These are phyloP conservation scores for Drosophila lacertosa DNA, from an alignment of 1,140 invertebrate species.

Conservation along the genomic window DNA sequence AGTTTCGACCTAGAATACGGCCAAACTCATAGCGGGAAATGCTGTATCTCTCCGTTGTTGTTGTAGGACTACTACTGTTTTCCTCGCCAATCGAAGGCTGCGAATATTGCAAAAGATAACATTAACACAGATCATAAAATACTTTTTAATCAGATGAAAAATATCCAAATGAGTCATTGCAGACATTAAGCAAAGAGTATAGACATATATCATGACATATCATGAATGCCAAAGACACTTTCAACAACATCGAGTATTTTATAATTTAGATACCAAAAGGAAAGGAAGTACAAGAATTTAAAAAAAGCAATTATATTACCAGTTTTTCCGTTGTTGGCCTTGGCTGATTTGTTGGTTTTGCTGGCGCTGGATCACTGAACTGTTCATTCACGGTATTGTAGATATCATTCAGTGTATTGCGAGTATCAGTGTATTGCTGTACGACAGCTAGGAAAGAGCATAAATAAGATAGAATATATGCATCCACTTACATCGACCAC, in stretches of 20 bases:
- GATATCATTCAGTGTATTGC: slow-evolving; percentile 68
- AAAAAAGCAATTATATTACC: slow-evolving; percentile 36
- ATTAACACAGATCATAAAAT: too few species aligned
- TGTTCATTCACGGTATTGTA: slow-evolving; percentile 76
- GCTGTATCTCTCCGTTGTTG: slow-evolving; percentile 69
- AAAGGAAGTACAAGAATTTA: too few species aligned
- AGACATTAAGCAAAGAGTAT: too few species aligned
- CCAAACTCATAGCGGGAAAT: slow-evolving; percentile 83
- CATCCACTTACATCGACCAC: slow-evolving; percentile 70
- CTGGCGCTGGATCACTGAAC: slow-evolving; percentile 73
- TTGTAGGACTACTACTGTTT: slow-evolving; percentile 39
- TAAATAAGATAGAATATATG: too few species aligned
- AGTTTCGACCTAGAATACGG: slow-evolving; percentile 78
- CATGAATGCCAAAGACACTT: too few species aligned
- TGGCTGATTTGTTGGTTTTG: slow-evolving; percentile 57
- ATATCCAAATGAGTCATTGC: neutral
- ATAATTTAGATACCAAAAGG: neutral
- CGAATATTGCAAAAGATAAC: too few species aligned
- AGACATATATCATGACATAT: too few species aligned
- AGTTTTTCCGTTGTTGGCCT: slow-evolving; percentile 59
- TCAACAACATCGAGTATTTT: too few species aligned
- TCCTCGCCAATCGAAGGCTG: slow-evolving; percentile 47
- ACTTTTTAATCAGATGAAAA: too few species aligned
- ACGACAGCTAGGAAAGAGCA: neutral
- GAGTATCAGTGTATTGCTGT: slow-evolving; percentile 81